A percentile compares a stretch with the other conserved stretches of the same genome.
phyloP scores from a whole-genome alignment of 2,113 vertebrate species.

The Antechinus stuartii region DNA sequence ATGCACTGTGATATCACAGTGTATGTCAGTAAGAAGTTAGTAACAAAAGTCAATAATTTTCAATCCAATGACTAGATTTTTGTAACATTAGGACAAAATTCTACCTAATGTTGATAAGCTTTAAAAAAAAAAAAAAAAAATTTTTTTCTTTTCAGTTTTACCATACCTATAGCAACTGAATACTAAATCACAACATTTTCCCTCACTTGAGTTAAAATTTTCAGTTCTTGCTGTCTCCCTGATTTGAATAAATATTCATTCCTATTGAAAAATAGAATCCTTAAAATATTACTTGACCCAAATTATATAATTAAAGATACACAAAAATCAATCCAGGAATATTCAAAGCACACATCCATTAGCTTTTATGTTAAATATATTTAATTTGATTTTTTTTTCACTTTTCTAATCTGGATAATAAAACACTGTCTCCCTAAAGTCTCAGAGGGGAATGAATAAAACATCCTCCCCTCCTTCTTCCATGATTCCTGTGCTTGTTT shows the following conservation, averaged over 20 bases:
- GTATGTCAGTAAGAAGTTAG: slow-evolving; percentile 7
- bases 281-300: background rate
- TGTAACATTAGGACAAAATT: background rate
- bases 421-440: background rate
- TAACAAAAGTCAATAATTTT: background rate
- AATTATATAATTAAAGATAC: background rate
- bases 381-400: background rate
- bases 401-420: background rate
- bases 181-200: slow-evolving; percentile 36
- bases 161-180: slow-evolving; percentile 10
- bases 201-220: slow-evolving; percentile 35
- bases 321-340: background rate
- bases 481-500: background rate
- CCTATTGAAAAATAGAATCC: background rate
- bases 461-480: background rate
- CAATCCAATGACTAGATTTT: background rate
- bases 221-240: slow-evolving; percentile 8
- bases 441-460: background rate
- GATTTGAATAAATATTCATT: background rate
- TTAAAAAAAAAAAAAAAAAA: too few species aligned
- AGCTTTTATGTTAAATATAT: background rate
- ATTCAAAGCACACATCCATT: background rate
- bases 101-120: background rate
- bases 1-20: slow-evolving; percentile 11
- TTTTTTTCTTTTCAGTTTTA: background rate